Conservation (phyloP, 2,888 invertebrate genomes). For the Hydroisotoma schaefferi region DNA sequence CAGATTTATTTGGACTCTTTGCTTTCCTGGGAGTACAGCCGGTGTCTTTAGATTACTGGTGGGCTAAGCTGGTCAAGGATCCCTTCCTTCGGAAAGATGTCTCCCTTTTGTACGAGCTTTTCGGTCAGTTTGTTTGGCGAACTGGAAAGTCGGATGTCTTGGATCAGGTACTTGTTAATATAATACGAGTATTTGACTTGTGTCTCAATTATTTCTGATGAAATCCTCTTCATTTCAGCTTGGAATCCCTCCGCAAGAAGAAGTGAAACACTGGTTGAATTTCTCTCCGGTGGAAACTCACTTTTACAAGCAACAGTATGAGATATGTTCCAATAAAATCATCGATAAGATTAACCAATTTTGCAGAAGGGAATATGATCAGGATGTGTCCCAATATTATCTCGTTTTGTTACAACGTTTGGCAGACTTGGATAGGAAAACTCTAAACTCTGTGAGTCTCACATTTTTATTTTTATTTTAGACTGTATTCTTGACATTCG, state of each 20-base stretch:
- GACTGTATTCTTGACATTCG: neutral
- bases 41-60: slow-evolving; percentile 56
- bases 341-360: slow-evolving; percentile 51
- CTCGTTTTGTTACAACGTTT: slow-evolving; percentile 21
- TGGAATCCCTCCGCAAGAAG: slow-evolving; percentile 63
- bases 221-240: slow-evolving; percentile 52
- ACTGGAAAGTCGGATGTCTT: slow-evolving; percentile 65
- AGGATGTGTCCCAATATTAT: slow-evolving; percentile 5
- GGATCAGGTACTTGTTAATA: slow-evolving; percentile 55
- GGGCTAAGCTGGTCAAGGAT: slow-evolving; percentile 56
- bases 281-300: slow-evolving; percentile 71
- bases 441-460: slow-evolving; percentile 53
- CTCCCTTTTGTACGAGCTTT: slow-evolving; percentile 56
- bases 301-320: slow-evolving; percentile 65
- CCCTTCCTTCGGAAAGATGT: slow-evolving; percentile 56
- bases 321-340: slow-evolving; percentile 56
- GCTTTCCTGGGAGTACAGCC: slow-evolving; percentile 62
- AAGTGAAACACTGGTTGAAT: slow-evolving; percentile 59
- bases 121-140: slow-evolving; percentile 65
- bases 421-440: slow-evolving; percentile 54
- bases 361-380: too few species aligned
- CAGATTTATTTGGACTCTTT: slow-evolving; percentile 60
- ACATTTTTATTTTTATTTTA: slow-evolving; percentile 6
- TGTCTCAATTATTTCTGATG: neutral
- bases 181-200: neutral